phyloP scores from a whole-genome alignment of 2,113 vertebrate genomes.

The chimpanzee (Pan troglodytes) region NHGRI_mPanTro3-v2.1_pri NC_086015.1:16452501-16453000 shows the following conservation, averaged over 20 bases:
- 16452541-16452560: not conserved
- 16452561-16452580: not conserved
- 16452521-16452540: not conserved
- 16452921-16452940: not conserved
- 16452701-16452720: not conserved
- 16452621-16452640: not conserved
- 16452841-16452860: too few relatives aligned
- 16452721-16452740: not conserved
- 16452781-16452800: not conserved
- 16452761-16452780: not conserved
- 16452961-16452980: not conserved
- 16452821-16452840: not conserved
- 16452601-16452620: not conserved
- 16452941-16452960: not conserved
- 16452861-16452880: fast-evolving
- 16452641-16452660: not conserved
- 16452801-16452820: not conserved
- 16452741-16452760: not conserved
- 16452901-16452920: not conserved
- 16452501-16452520: not conserved
- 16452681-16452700: not conserved
- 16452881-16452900: not conserved
- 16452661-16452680: not conserved
- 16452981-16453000: not conserved
- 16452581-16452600: not conserved